A percentile compares a stretch with the other conserved stretches of the same genome.
Evolutionary conservation across 64 coral and sea anemone species (phyloP).

Genomic region (Montipora foliosa): DNA sequence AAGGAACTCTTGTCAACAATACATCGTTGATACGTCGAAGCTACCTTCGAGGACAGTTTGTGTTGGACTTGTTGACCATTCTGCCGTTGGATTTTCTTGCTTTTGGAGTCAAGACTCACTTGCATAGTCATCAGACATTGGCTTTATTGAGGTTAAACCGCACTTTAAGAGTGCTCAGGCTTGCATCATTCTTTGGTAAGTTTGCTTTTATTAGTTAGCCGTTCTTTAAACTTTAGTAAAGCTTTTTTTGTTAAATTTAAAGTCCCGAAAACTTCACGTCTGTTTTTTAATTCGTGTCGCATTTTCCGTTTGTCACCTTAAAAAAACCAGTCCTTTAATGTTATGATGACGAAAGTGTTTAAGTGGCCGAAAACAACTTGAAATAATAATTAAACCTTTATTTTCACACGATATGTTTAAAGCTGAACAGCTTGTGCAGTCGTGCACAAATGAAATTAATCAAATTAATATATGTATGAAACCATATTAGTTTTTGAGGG

Average conservation of each 20-base stretch:
- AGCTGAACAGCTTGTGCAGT: no score
- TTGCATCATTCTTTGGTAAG: constrained; percentile 84
- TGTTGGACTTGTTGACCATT: constrained; percentile 61
- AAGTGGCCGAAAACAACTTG: no score
- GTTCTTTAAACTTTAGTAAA: no score
- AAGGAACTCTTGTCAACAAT: constrained; percentile 81
- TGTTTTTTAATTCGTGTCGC: no score
- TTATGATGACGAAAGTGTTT: no score
- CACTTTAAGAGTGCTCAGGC: constrained; percentile 63
- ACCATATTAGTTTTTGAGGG: no score
- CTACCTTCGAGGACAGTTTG: constrained; percentile 67
- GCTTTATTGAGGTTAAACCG: constrained; percentile 82
- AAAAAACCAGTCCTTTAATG: no score
- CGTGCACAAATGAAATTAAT: no score
- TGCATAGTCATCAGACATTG: constrained; percentile 68
- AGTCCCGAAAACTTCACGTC: not conserved
- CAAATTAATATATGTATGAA: no score
- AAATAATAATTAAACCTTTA: no score
- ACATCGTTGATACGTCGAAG: constrained; percentile 44
- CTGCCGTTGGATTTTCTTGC: constrained; percentile 79
- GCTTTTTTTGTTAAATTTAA: not conserved
- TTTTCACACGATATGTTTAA: no score
- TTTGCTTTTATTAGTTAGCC: not conserved
- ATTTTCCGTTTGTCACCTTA: no score
- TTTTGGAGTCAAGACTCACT: constrained; percentile 33